A percentile compares a stretch with the other conserved stretches of the same genome.
phyloP scores from a whole-genome alignment of 2,888 invertebrate genomes.

The Polyploca ridens region DNA sequence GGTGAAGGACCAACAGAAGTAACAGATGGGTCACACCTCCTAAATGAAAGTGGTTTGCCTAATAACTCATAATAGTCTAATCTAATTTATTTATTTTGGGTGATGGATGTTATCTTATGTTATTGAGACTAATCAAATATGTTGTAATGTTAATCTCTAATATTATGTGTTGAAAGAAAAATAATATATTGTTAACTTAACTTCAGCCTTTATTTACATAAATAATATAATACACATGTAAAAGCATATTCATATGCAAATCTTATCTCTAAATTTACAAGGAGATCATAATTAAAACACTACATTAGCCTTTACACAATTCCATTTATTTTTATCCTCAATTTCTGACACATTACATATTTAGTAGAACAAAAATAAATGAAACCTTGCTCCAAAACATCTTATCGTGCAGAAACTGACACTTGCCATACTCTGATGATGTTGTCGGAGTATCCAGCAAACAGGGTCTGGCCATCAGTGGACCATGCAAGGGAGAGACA shows the following conservation, averaged over 20 bases:
- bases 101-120: background rate
- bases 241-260: slow-evolving; percentile 30
- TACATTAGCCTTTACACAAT: slow-evolving; percentile 57
- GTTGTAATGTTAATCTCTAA: too few species aligned
- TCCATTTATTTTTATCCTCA: slow-evolving; percentile 82
- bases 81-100: too few species aligned
- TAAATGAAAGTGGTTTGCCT: slow-evolving; percentile 59
- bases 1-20: slow-evolving; percentile 90
- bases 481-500: slow-evolving; percentile 99
- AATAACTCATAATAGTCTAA: background rate
- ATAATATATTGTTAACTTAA: slow-evolving; percentile 33
- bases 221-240: slow-evolving; percentile 49
- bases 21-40: slow-evolving; percentile 60
- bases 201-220: slow-evolving; percentile 64
- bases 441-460: slow-evolving; percentile 99
- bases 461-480: slow-evolving; percentile 99
- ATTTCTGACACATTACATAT: slow-evolving; percentile 32
- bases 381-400: slow-evolving; percentile 59
- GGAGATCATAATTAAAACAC: slow-evolving; percentile 77
- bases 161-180: slow-evolving; percentile 34
- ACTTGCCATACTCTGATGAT: slow-evolving; percentile 99
- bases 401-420: slow-evolving; percentile 91
- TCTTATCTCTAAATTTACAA: slow-evolving; percentile 43
- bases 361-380: slow-evolving; percentile 78
- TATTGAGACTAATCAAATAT: slow-evolving; percentile 1